Percentiles rank a stretch among this genome's conserved stretches.
Evolutionary conservation across 2,888 invertebrate genomes (phyloP).

Genomic region (Melipona beecheii): DNA sequence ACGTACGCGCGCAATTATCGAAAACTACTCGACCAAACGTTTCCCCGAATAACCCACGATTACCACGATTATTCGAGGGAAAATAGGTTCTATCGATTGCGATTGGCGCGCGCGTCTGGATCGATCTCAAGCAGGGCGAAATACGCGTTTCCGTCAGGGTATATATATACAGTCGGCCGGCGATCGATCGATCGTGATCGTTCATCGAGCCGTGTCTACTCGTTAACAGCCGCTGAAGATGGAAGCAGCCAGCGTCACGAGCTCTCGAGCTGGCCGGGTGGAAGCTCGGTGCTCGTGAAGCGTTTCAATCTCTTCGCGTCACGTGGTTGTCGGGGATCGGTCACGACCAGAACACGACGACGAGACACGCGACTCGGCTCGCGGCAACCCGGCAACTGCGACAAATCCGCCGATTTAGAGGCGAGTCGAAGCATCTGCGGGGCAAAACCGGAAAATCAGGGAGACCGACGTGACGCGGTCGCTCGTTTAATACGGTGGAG

Average conservation of each 20-base stretch:
- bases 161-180: too few relatives aligned
- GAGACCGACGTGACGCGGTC: slow-evolving; percentile 3
- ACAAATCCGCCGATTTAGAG: slow-evolving; percentile 29
- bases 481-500: slow-evolving; percentile 31
- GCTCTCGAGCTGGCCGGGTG: neutral
- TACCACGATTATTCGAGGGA: neutral
- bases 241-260: neutral
- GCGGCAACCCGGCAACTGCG: slow-evolving; percentile 2
- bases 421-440: slow-evolving; percentile 29
- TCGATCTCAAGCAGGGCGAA: neutral
- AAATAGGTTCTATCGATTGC: slow-evolving; percentile 14
- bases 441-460: slow-evolving; percentile 34
- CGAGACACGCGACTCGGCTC: neutral
- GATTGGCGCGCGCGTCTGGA: neutral
- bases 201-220: slow-evolving; percentile 2
- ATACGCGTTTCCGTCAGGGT: neutral
- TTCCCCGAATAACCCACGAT: neutral
- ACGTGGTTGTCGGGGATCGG: neutral
- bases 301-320: slow-evolving; percentile 14
- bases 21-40: neutral
- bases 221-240: slow-evolving; percentile 15
- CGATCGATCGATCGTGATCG: neutral
- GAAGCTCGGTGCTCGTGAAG: neutral
- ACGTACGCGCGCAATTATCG: neutral
- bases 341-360: slow-evolving; percentile 3